Base-by-base conservation (phyloP, 2,797 vertebrate species). In the Adelosebastes latens region DNA sequence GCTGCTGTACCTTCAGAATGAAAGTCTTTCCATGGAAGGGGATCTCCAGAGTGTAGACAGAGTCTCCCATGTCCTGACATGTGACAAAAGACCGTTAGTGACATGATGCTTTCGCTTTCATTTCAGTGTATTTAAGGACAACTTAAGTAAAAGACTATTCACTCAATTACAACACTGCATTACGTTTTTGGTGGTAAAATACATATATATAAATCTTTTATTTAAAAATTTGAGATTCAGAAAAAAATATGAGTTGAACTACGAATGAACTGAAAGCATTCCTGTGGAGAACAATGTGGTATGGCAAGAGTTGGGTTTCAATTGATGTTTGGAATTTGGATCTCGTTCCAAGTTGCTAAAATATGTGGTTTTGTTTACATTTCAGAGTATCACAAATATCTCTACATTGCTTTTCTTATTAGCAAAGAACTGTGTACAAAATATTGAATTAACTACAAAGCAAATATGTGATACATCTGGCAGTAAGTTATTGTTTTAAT, bases 1-100 rank as follows among this genome's bases (percentile, higher is more conserved):
- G 34, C n/a, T 13, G 32, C 16, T 24, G 29, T 95, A 99, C 98
- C 98, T 99, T 99, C 66, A 99, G 94, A 91, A 99, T 97, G 92
- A 98, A 99, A 9, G 97, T 97, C 95, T 98, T 99, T 91, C 98
- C 98, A 0, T 99, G 97, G 91, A 95, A 99, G 34, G 98, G 97
- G 78, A 98, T 96, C 88, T 99, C 98, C 53, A 99, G 94, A 65
- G 96, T 97, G 93, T 98, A 97, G 83, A 99, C 97, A 0, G 96
- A 94, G 60, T 99, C 98, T 2, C 97, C 98, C 0, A 95, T 94
- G 14, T 98, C 98, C 98, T 99, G 93, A 2, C 4, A 62, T 1
- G 16, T 80, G 29, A 82, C 6, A 36, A 55, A 65, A 56, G 0
- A 62, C 20, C 0, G 27, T 80, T 53, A 86, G 58, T 12, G 8